Base-by-base conservation (phyloP, 2,113 vertebrate species). In the Cathartes aura region DNA sequence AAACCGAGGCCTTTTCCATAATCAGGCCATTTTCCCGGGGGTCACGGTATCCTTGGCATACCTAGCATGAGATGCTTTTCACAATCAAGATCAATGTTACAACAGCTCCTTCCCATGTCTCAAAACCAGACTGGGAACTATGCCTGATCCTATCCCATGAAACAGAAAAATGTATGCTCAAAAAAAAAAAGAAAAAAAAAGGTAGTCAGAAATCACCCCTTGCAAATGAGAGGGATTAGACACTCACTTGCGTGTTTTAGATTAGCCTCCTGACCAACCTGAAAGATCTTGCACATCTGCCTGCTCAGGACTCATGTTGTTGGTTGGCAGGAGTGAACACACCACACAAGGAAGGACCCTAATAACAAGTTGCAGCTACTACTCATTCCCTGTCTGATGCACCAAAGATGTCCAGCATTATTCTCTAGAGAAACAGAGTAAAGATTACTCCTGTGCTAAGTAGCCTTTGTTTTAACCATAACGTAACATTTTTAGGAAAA, bases 281-380 rank as follows among this genome's bases (percentile, higher is more conserved):
- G 70, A 43, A 48, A 70, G 18, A 42, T 45, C 16, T 1, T 6
- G 56, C n/a, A 58, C 24, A 50, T 12, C 27, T 47, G 5, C 36
- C 56, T 66, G 67, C 18, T n/a, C 68, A 66, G 34, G 64, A 76
- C 36, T 53, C 1, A 0, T 1, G 18, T 3, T 1, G 0, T 3
- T 3, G 3, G 43, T 9, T 43, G 32, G 59, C 55, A 87, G 30
- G 18, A 70, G 30, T 2, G 34, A 63, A 67, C 23, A 22, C 19
- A 9, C 45, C 22, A 45, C 11, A 8, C n/a, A 40, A 12, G 43
- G 64, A 71, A 40, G 21, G 43, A 42, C 48, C 8, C 26, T 12
- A 15, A 32, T 9, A 43, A n/a, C 56, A 78, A 23, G 18, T 4
- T 50, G 19, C 52, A 83, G 23, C 53, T 87, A 26, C 63, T 76